A percentile compares a stretch with the other conserved stretches of the same genome.
phyloP scores from a whole-genome alignment of 2,797 vertebrate species.

The Acipenser oxyrinchus region DNA sequence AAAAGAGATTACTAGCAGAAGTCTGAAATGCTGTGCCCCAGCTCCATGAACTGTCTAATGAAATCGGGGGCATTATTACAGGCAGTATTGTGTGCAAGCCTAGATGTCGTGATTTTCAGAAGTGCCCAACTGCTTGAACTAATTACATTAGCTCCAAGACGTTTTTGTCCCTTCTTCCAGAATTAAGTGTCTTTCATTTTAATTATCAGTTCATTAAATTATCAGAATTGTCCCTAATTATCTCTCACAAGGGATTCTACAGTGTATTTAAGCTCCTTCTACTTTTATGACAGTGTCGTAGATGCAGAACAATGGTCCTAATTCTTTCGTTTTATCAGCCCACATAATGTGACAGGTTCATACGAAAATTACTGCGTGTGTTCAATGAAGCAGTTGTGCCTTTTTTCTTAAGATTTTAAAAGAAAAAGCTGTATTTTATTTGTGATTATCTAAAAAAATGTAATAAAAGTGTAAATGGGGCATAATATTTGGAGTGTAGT shows the following conservation, averaged over 20 bases:
- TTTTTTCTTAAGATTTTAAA: too few relatives aligned
- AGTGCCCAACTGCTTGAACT: constrained; percentile 13
- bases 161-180: constrained; percentile 12
- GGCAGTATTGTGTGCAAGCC: constrained; percentile 1
- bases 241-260: constrained; percentile 12
- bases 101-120: constrained; percentile 14
- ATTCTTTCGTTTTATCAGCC: not conserved
- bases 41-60: constrained; percentile 8
- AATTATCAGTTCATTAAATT: constrained; percentile 25
- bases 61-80: constrained; percentile 10
- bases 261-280: constrained; percentile 16
- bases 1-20: too few relatives aligned
- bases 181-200: constrained; percentile 19
- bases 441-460: too few relatives aligned
- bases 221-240: constrained; percentile 23
- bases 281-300: constrained; percentile 9
- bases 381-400: too few relatives aligned
- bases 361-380: too few relatives aligned
- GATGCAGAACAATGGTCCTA: not conserved
- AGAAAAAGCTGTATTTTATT: too few relatives aligned
- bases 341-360: too few relatives aligned
- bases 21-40: not conserved
- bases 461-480: too few relatives aligned
- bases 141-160: constrained; percentile 17
- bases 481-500: too few relatives aligned